Conservation (phyloP, 2,888 invertebrate species). For the Ochropleura plecta region DNA sequence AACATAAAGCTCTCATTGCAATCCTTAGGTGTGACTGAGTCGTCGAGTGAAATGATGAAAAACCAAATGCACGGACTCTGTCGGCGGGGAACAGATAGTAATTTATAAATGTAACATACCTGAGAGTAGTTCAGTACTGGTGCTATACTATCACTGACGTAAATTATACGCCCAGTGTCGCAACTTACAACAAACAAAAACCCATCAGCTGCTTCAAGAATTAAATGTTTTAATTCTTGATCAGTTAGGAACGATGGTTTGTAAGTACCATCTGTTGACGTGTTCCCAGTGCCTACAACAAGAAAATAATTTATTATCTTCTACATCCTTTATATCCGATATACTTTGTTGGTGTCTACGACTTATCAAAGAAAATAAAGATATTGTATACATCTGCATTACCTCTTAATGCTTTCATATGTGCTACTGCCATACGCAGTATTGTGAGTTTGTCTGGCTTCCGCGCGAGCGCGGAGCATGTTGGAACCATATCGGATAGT, state of each 20-base stretch:
- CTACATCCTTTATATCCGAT: not conserved
- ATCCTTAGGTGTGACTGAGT: not conserved
- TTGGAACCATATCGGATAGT: constrained; percentile 99
- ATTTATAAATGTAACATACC: constrained; percentile 78
- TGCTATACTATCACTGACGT: constrained; percentile 99
- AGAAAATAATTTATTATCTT: constrained; percentile 15
- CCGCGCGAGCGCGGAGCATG: constrained; percentile 98
- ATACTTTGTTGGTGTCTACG: not conserved
- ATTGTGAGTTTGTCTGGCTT: constrained; percentile 99
- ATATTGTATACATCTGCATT: constrained; percentile 28
- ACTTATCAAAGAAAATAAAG: not conserved
- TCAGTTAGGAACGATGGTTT: constrained; percentile 99
- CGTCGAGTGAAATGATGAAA: not conserved
- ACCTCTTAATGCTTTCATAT: constrained; percentile 99
- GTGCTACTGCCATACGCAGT: constrained; percentile 99
- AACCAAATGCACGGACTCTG: not conserved
- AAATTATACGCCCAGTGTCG: constrained; percentile 99
- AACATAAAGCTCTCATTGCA: not conserved
- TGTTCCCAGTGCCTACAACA: constrained; percentile 97
- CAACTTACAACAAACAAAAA: constrained; percentile 98
- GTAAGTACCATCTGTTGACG: constrained; percentile 98
- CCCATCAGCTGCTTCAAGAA: constrained; percentile 99
- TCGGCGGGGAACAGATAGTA: not conserved
- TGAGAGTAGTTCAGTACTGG: constrained; percentile 99
- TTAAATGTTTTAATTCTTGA: constrained; percentile 99